phyloP scores from a whole-genome alignment of 2,113 vertebrate species.

The Nipponia nippon region DNA sequence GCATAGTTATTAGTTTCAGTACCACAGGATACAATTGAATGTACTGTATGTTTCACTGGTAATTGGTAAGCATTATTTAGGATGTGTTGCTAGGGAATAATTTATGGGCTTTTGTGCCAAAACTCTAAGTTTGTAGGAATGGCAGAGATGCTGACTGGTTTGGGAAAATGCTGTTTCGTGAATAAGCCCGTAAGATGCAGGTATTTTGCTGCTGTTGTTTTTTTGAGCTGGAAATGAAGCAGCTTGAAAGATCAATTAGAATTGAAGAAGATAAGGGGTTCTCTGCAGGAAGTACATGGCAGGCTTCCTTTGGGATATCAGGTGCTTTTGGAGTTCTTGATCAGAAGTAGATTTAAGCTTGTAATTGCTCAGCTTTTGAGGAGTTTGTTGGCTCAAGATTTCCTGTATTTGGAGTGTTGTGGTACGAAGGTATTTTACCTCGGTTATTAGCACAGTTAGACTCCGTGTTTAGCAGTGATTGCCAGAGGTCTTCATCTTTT shows the following conservation, averaged over 20 bases:
- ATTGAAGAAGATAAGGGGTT: neutral
- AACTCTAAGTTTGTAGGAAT: neutral
- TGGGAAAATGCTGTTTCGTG: neutral
- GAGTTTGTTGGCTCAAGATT: neutral
- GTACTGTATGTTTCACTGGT: neutral
- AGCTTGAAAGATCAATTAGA: conserved; percentile 15
- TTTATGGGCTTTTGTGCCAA: neutral
- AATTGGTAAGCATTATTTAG: neutral
- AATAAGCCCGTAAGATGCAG: neutral
- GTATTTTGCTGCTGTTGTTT: neutral
- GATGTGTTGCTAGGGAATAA: neutral
- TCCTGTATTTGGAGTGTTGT: neutral
- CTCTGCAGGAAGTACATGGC: neutral
- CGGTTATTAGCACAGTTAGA: neutral
- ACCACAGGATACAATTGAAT: neutral
- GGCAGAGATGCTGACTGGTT: neutral
- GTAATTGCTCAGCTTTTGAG: neutral
- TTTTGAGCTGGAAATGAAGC: neutral
- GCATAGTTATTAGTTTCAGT: neutral
- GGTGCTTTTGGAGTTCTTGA: neutral
- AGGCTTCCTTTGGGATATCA: neutral
- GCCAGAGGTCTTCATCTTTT: neutral
- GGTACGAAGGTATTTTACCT: neutral
- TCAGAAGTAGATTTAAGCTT: neutral
- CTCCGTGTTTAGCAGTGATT: neutral